Evolutionary conservation across 2,888 invertebrate species (phyloP).

Genomic region (Brassicogethes aeneus): DNA sequence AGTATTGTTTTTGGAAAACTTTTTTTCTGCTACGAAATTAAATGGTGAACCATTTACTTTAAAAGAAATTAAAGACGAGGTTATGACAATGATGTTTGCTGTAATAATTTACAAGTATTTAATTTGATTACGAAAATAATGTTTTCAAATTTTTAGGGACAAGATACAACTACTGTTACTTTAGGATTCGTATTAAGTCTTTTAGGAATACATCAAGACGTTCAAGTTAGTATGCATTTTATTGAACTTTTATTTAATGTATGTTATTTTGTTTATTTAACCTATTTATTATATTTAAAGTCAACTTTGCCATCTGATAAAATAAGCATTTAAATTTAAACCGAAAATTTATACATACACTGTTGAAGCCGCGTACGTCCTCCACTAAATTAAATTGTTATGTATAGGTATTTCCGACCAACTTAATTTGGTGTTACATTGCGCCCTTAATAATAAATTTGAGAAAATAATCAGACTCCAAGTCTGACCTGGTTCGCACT

Average conservation of each 20-base stretch:
- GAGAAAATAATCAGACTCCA: no score
- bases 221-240: slow-evolving; percentile 14
- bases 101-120: slow-evolving; percentile 12
- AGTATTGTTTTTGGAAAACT: slow-evolving; percentile 16
- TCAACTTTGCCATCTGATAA: no score
- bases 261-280: neutral
- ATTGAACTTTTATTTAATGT: neutral
- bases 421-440: no score
- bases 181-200: slow-evolving; percentile 24
- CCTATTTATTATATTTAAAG: neutral
- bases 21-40: slow-evolving; percentile 17
- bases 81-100: slow-evolving; percentile 25
- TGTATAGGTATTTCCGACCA: no score
- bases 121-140: no score
- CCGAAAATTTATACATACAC: no score
- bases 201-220: slow-evolving; percentile 18
- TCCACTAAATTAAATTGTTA: no score
- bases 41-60: slow-evolving; percentile 14
- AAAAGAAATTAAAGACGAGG: slow-evolving; percentile 24
- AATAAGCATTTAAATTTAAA: no score
- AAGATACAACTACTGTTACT: slow-evolving; percentile 25
- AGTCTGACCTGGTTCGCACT: no score
- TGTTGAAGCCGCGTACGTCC: no score
- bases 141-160: slow-evolving; percentile 26
- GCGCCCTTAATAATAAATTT: no score